Conservation (phyloP, 2,797 vertebrate genomes). For the Xiphorhynchus erythropygius region DNA sequence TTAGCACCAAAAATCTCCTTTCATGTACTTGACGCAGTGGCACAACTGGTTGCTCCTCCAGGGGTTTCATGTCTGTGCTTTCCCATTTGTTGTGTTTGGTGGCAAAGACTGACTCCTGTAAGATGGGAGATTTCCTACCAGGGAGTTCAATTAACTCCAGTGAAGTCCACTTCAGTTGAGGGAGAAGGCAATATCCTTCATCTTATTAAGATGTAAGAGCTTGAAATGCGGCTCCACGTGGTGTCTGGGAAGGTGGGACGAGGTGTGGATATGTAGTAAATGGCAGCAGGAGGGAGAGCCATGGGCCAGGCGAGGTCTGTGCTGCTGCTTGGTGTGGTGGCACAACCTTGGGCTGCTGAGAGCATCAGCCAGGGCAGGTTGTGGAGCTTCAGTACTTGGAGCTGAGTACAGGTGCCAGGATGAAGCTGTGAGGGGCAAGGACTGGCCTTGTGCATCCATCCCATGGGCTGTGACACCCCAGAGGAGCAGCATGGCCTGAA, state of each 20-base stretch:
- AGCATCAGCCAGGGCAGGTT: background rate
- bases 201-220: background rate
- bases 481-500: background rate
- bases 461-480: background rate
- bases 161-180: background rate
- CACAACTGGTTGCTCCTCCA: rapidly evolving
- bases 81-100: background rate
- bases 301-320: rapidly evolving
- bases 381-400: background rate
- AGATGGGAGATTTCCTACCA: background rate
- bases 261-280: rapidly evolving
- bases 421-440: background rate
- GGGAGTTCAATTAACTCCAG: background rate
- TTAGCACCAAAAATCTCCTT: background rate
- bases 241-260: background rate
- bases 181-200: background rate
- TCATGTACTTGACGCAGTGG: background rate
- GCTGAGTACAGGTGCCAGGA: background rate
- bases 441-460: background rate
- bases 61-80: background rate
- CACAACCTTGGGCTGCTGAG: background rate
- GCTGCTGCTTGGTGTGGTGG: background rate
- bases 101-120: background rate
- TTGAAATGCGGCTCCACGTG: background rate
- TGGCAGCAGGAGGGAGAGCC: background rate